Conservation (phyloP, 2,797 vertebrate species). For the Periophthalmus magnuspinnatus region DNA sequence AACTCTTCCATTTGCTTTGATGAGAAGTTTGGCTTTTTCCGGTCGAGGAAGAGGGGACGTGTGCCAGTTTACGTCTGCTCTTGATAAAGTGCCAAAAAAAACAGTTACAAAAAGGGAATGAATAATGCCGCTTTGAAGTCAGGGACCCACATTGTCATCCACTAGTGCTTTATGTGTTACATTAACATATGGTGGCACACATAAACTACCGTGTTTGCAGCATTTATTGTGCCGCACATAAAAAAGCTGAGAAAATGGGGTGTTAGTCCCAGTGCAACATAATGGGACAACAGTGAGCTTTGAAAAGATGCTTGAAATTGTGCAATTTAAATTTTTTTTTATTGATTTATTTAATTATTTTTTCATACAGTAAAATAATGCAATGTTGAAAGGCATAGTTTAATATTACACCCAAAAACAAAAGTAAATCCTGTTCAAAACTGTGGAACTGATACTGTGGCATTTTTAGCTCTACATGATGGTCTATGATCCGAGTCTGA, state of each 20-base stretch:
- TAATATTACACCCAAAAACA: too few species aligned
- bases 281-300: background rate
- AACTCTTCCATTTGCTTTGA: slow-evolving; percentile 62
- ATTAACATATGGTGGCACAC: slow-evolving; percentile 38
- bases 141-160: slow-evolving; percentile 51
- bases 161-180: slow-evolving; percentile 24
- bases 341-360: too few species aligned
- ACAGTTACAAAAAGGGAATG: slow-evolving; percentile 2
- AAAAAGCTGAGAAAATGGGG: background rate
- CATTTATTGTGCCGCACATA: background rate
- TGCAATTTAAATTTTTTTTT: background rate
- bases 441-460: too few species aligned
- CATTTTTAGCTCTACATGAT: too few species aligned
- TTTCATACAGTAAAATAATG: too few species aligned
- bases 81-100: slow-evolving; percentile 63
- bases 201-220: slow-evolving; percentile 33
- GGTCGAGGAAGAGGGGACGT: slow-evolving; percentile 30
- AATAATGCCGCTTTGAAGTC: slow-evolving; percentile 54
- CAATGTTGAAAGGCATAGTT: too few species aligned
- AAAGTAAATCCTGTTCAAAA: too few species aligned
- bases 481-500: too few species aligned
- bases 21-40: slow-evolving; percentile 47
- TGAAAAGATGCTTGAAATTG: background rate
- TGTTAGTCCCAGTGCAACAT: background rate
- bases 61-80: slow-evolving; percentile 52